Conservation (phyloP, 2,888 invertebrate genomes). For the Conops quadrifasciatus region DNA sequence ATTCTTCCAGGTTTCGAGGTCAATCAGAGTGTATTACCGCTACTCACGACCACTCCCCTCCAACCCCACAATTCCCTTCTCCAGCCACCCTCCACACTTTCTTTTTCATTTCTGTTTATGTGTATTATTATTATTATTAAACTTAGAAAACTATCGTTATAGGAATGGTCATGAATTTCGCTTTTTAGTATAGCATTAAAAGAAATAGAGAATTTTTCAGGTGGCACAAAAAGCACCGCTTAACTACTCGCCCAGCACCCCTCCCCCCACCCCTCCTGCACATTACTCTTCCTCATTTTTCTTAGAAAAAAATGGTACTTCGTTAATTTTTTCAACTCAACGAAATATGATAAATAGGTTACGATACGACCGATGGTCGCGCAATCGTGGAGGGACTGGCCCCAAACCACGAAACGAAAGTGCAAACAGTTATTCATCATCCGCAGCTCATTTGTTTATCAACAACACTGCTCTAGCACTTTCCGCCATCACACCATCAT, state of each 20-base stretch:
- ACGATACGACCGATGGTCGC: not conserved
- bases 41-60: too few species aligned
- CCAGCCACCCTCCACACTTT: conserved; percentile 23
- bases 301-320: conserved; percentile 5
- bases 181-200: too few species aligned
- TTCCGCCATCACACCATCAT: not conserved
- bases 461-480: conserved; percentile 22
- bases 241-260: too few species aligned
- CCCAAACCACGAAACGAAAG: conserved; percentile 30
- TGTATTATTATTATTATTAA: too few species aligned
- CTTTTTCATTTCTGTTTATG: conserved; percentile 6
- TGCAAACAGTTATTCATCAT: conserved; percentile 36
- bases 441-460: conserved; percentile 38
- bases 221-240: too few species aligned
- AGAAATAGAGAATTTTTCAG: too few species aligned
- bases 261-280: not conserved
- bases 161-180: too few species aligned
- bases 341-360: not conserved
- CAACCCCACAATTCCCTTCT: conserved; percentile 28
- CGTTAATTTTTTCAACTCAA: too few species aligned
- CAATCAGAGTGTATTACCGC: too few species aligned
- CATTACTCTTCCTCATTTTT: not conserved
- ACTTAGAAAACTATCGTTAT: too few species aligned
- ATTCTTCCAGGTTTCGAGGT: too few species aligned
- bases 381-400: too few species aligned